Conservation (phyloP, 1,140 invertebrate species). For the Scaptomyza graminum region DNA sequence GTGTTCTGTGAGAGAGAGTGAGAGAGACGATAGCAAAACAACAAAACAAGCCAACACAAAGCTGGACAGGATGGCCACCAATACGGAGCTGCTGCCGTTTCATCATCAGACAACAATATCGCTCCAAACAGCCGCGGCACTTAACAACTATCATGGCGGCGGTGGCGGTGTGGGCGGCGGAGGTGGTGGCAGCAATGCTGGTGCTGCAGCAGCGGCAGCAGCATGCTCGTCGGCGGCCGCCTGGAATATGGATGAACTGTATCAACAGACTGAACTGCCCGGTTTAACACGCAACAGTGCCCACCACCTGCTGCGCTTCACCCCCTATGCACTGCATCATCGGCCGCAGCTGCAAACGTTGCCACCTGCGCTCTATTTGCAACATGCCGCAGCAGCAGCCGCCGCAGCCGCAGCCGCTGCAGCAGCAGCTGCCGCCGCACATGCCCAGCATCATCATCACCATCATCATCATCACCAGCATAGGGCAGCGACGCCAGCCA, state of each 20-base stretch:
- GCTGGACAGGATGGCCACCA: slow-evolving; percentile 72
- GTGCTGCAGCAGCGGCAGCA: slow-evolving; percentile 36
- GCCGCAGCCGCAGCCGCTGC: slow-evolving; percentile 69
- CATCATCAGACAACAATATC: slow-evolving; percentile 80
- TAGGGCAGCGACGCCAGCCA: slow-evolving; percentile 85
- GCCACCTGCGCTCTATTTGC: slow-evolving; percentile 76
- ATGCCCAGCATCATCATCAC: slow-evolving; percentile 70
- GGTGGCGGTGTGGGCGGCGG: slow-evolving; percentile 52
- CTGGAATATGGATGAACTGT: slow-evolving; percentile 80
- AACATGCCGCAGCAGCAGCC: slow-evolving; percentile 58
- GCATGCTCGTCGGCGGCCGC: slow-evolving; percentile 34
- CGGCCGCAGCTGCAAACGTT: slow-evolving; percentile 75
- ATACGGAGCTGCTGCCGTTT: slow-evolving; percentile 79
- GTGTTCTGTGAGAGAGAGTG: background rate
- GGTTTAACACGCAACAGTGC: slow-evolving; percentile 68
- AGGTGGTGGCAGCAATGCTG: slow-evolving; percentile 19
- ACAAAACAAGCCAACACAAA: background rate
- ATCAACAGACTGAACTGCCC: slow-evolving; percentile 82
- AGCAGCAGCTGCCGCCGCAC: slow-evolving; percentile 73
- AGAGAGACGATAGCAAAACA: background rate
- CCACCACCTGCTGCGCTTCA: slow-evolving; percentile 82
- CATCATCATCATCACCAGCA: slow-evolving; percentile 76
- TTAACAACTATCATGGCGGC: slow-evolving; percentile 77
- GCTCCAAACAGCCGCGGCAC: slow-evolving; percentile 73
- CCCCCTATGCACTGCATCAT: slow-evolving; percentile 81